Percentiles rank a stretch among this genome's conserved stretches.
phyloP scores from a whole-genome alignment of 2,888 invertebrate genomes.

The Scaptomyza parva region DNA sequence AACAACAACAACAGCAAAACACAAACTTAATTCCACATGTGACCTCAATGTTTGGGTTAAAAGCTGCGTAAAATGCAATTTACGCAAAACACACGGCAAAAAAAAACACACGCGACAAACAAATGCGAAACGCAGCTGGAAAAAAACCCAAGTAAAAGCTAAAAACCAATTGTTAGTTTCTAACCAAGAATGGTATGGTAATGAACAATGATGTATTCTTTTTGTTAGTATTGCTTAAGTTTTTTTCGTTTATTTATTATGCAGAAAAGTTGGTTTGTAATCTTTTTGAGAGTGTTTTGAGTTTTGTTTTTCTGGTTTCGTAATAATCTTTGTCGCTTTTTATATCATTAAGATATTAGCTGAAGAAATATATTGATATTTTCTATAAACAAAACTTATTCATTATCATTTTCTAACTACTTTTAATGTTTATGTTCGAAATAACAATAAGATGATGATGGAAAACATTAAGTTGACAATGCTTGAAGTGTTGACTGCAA shows the following conservation, averaged over 20 bases:
- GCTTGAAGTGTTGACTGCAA: constrained; percentile 24
- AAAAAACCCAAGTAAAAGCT: too few species aligned
- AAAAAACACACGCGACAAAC: neutral
- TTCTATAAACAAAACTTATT: neutral
- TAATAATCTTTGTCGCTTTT: too few species aligned
- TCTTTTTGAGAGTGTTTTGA: too few species aligned
- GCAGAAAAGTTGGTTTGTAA: too few species aligned
- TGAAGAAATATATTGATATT: too few species aligned
- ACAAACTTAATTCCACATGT: constrained; percentile 19
- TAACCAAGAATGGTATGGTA: neutral
- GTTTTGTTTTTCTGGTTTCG: too few species aligned
- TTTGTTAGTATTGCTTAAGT: too few species aligned
- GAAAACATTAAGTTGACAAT: neutral
- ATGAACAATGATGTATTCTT: neutral
- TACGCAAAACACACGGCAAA: constrained; percentile 45
- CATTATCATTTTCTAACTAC: neutral
- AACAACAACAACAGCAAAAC: too few species aligned
- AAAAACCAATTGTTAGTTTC: neutral
- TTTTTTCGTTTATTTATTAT: neutral
- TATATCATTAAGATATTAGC: too few species aligned
- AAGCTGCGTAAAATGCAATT: constrained; percentile 70
- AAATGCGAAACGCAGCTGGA: constrained; percentile 31
- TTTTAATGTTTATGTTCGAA: constrained; percentile 8
- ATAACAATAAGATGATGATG: neutral
- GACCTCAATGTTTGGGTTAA: constrained; percentile 63